phyloP scores from a whole-genome alignment of 2,113 vertebrate genomes.

The Bubo bubo region DNA sequence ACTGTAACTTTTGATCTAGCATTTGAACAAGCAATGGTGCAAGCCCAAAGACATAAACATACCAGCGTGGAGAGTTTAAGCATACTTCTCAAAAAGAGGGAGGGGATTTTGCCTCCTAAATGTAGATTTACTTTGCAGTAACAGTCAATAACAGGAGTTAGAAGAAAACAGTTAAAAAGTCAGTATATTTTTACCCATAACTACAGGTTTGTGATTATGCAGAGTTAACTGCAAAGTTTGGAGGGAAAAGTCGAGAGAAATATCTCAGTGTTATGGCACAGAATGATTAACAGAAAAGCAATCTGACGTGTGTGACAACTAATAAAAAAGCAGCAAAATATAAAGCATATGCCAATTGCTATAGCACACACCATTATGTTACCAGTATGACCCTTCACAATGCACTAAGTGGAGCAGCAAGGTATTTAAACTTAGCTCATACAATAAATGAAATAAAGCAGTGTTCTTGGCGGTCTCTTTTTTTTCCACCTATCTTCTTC shows the following conservation, averaged over 20 bases:
- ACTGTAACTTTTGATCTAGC: background rate
- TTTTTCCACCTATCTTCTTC: background rate
- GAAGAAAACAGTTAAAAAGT: background rate
- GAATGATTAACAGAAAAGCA: background rate
- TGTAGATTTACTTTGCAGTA: background rate
- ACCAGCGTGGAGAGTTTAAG: background rate
- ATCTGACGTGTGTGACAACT: background rate
- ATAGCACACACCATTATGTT: background rate
- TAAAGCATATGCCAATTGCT: background rate
- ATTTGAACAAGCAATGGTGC: background rate
- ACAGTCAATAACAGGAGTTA: background rate
- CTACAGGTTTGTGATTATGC: background rate
- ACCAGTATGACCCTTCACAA: background rate
- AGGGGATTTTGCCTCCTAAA: background rate
- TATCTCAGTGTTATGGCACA: background rate
- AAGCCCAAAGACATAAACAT: background rate
- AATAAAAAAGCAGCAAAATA: background rate
- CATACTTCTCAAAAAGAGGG: background rate
- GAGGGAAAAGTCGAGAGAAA: background rate
- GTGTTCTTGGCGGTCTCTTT: background rate
- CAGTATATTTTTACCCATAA: background rate
- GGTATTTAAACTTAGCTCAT: background rate
- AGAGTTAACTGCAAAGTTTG: background rate
- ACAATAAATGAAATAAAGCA: background rate
- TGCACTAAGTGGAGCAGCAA: background rate